Percentiles rank a stretch among this genome's conserved stretches.
Evolutionary conservation across 2,888 invertebrate genomes (phyloP).

Genomic region (Brachyptera putata): DNA sequence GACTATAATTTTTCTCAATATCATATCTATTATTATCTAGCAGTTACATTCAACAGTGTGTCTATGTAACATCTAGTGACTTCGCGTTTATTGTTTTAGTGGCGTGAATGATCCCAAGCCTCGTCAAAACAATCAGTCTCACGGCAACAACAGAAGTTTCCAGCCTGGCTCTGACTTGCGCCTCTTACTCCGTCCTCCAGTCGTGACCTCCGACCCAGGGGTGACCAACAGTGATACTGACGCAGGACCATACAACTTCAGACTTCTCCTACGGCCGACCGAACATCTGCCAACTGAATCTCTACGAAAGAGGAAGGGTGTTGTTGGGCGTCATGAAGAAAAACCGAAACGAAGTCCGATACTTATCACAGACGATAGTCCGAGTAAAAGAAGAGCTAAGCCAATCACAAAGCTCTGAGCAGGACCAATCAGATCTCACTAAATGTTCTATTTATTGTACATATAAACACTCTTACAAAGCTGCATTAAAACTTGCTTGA

Average conservation of each 20-base stretch:
- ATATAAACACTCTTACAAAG: too few species aligned
- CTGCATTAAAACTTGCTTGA: too few species aligned
- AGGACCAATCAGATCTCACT: too few species aligned
- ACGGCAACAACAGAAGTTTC: constrained; percentile 32
- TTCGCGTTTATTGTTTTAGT: background rate
- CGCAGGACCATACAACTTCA: constrained; percentile 63
- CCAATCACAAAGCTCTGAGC: too few species aligned
- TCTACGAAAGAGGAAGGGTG: constrained; percentile 58
- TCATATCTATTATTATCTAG: too few species aligned
- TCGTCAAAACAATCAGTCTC: background rate
- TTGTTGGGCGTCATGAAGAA: constrained; percentile 29
- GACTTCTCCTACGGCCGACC: constrained; percentile 57
- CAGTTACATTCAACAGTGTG: too few species aligned
- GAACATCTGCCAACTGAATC: constrained; percentile 64
- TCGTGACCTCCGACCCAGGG: constrained; percentile 30
- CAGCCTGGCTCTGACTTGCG: constrained; percentile 51
- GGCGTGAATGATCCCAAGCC: background rate
- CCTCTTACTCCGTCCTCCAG: constrained; percentile 46
- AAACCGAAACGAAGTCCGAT: background rate
- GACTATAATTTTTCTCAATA: background rate
- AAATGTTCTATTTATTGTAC: too few species aligned
- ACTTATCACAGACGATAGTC: constrained; percentile 19
- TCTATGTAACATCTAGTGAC: too few species aligned
- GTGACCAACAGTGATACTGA: constrained; percentile 43
- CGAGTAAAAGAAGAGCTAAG: constrained; percentile 27